Conservation (phyloP, 2,888 invertebrate genomes). For the Patella ulyssiponensis region DNA sequence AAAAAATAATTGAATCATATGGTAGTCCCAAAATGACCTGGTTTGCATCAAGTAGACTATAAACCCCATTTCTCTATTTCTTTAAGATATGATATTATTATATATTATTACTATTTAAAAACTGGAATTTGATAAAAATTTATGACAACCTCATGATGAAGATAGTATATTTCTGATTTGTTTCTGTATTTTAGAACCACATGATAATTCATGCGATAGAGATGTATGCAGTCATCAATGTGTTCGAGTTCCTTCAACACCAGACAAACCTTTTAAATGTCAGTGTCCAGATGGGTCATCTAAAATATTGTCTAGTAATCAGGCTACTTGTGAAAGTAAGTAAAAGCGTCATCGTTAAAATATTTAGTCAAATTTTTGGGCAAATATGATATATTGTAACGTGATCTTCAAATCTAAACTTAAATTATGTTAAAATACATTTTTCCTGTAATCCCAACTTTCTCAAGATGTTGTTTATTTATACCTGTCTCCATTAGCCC, state of each 20-base stretch:
- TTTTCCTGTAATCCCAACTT: neutral
- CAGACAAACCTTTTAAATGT: conserved; percentile 44
- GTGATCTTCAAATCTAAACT: neutral
- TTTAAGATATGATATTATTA: too few species aligned
- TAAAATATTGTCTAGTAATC: conserved; percentile 44
- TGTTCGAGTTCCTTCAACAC: conserved; percentile 42
- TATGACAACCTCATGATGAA: neutral
- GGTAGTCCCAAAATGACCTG: too few species aligned
- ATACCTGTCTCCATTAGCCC: neutral
- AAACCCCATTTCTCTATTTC: too few species aligned
- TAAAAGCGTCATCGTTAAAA: neutral
- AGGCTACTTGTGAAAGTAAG: conserved; percentile 53
- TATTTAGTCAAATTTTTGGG: too few species aligned
- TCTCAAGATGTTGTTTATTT: neutral
- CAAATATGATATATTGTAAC: too few species aligned
- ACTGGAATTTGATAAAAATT: neutral
- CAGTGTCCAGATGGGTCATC: conserved; percentile 50
- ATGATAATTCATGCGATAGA: conserved; percentile 42
- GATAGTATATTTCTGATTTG: neutral
- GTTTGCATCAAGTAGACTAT: too few species aligned
- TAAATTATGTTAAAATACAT: neutral
- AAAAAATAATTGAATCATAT: too few species aligned
- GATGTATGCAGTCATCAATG: conserved; percentile 55
- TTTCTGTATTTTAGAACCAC: conserved; percentile 27
- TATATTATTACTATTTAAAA: too few species aligned